Evolutionary conservation across 2,113 vertebrate species (phyloP).

Genomic region (Tiliqua scincoides): DNA sequence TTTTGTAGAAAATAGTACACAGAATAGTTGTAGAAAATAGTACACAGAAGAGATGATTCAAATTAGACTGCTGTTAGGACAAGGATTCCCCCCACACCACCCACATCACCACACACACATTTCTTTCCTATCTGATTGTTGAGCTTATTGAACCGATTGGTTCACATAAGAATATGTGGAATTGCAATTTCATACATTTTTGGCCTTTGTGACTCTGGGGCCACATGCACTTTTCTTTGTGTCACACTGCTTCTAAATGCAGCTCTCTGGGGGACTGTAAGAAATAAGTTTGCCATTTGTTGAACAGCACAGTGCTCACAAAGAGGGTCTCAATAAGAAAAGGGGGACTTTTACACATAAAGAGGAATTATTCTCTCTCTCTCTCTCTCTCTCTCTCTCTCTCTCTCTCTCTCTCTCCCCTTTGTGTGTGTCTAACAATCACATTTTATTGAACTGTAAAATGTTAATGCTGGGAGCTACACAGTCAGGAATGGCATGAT

Average conservation of each 20-base stretch:
- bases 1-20: too few relatives aligned
- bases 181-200: constrained; percentile 28
- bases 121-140: too few relatives aligned
- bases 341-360: constrained; percentile 8
- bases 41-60: too few relatives aligned
- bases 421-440: too few relatives aligned
- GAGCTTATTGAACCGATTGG: too few relatives aligned
- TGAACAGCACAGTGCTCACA: constrained; percentile 37
- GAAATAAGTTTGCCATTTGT: constrained; percentile 32
- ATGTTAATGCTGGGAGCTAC: background rate
- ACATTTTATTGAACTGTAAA: background rate
- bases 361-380: too few relatives aligned
- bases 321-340: constrained; percentile 11
- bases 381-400: too few relatives aligned
- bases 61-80: too few relatives aligned
- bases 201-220: constrained; percentile 2
- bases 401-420: too few relatives aligned
- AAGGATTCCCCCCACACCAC: too few relatives aligned
- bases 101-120: too few relatives aligned
- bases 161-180: constrained; percentile 2
- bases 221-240: constrained; percentile 13
- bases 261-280: constrained; percentile 6
- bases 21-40: too few relatives aligned
- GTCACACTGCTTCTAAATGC: constrained; percentile 20
- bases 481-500: background rate